Base-by-base conservation (phyloP, 2,888 invertebrate genomes). In the Volucella inanis region DNA sequence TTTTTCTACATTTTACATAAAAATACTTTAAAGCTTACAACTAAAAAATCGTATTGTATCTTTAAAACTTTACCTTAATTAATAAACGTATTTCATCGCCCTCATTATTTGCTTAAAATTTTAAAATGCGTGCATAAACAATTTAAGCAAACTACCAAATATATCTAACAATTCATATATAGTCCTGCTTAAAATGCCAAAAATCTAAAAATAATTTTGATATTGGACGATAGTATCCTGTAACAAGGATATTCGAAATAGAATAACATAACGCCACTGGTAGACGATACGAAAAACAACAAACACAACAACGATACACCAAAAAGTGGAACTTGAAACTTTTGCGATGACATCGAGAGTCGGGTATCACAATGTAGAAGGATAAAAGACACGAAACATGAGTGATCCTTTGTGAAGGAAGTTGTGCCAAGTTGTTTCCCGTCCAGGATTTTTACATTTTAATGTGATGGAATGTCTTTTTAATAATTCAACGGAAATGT, bases 271-370 rank as follows among this genome's bases (percentile, higher is more conserved):
- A 18, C 12, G 43, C 12, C n/a, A 11, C 43, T 61, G 59, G 22
- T 18, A 61, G 45, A 61, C n/a, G 9, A 61, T 18, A 45, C 12
- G 38, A 59, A 41, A 18, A 18, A 2, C 49, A 15, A 50, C 8
- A 12, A 39, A 4, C 18, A 43, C 15, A 38, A 45, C 31, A n/a
- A 43, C 41, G 43, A 38, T 43, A 54, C 65, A 55, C 22, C 67
- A 38, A 45, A 14, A 38, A 68, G 68, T 68, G 68, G 55, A 68
- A 68, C 55, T 68, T 55, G 68, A 68, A 68, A 68, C 68, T 67
- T 68, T 68, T 67, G 54, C 31, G 67, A 43, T 14, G 52, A 54
- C 41, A 67, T 31, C 43, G 43, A 67, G 31, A 31, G 55, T 41
- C 15, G 68, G 45, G 68, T 52, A 39, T 62, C 47, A 62, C 31